phyloP scores from a whole-genome alignment of 2,113 vertebrate species.

The Thunnus maccoyii region DNA sequence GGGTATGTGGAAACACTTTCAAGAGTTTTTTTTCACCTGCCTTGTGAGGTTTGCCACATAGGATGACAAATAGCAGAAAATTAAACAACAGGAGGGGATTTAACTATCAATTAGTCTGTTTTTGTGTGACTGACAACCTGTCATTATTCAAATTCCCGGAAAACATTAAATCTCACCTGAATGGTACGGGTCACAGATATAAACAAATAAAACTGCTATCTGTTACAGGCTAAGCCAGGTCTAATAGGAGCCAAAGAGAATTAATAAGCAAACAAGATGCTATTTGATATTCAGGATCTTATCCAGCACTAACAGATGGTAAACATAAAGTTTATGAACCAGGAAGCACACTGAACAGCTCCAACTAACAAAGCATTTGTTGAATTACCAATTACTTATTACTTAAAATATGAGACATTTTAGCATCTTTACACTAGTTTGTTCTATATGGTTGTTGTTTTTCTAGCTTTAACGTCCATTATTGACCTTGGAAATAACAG shows the following conservation, averaged over 20 bases:
- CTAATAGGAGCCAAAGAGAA: conserved; percentile 7
- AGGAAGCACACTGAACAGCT: not conserved
- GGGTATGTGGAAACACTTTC: conserved; percentile 19
- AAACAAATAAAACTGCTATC: not conserved
- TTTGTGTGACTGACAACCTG: not conserved
- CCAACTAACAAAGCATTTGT: conserved; percentile 4
- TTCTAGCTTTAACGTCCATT: too few relatives aligned
- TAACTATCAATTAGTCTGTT: conserved; percentile 3
- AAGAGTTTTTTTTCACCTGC: not conserved
- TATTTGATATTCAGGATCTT: conserved; percentile 5
- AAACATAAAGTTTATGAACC: conserved; percentile 11
- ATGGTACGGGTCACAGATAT: not conserved
- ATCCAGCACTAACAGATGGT: conserved; percentile 33
- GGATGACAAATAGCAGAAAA: not conserved
- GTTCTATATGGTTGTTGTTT: too few relatives aligned
- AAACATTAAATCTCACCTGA: not conserved
- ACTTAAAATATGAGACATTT: too few relatives aligned
- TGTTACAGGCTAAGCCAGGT: conserved; percentile 1
- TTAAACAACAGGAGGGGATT: not conserved
- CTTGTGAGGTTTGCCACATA: not conserved
- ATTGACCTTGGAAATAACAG: too few relatives aligned
- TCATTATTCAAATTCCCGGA: conserved; percentile 24
- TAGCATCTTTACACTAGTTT: too few relatives aligned
- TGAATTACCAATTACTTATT: conserved; percentile 6
- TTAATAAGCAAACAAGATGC: conserved; percentile 33